phyloP scores from a whole-genome alignment of 64 coral and sea anemone genomes.

The Astreopora myriophthalma region DNA sequence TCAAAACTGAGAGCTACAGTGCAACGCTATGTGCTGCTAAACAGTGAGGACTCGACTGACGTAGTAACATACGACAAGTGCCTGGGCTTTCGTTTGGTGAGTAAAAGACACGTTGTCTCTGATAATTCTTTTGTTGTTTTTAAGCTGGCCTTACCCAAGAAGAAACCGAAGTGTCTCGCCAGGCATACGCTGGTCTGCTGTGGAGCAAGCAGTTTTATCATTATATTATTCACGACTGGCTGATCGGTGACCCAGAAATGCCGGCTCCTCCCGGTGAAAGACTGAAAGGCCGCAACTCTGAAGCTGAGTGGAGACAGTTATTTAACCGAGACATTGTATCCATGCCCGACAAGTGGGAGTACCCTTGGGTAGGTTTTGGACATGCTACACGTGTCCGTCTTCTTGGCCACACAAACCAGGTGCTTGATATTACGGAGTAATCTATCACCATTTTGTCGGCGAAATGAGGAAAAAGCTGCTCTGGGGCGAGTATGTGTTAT shows the following conservation, averaged over 20 bases:
- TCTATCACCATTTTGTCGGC: too few species aligned
- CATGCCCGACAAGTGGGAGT: slow-evolving; percentile 99
- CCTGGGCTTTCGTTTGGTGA: neutral
- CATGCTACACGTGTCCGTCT: neutral
- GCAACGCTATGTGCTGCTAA: neutral
- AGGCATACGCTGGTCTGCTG: slow-evolving; percentile 89
- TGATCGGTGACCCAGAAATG: slow-evolving; percentile 71
- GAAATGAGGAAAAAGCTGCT: too few species aligned
- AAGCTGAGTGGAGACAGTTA: slow-evolving; percentile 81
- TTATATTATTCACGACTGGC: slow-evolving; percentile 91
- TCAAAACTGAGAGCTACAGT: too few species aligned
- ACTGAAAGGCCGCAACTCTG: slow-evolving; percentile 68
- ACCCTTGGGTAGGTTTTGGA: slow-evolving; percentile 79
- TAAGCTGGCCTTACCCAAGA: slow-evolving; percentile 28
- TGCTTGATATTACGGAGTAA: too few species aligned
- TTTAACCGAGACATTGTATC: slow-evolving; percentile 86
- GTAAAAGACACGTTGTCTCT: neutral
- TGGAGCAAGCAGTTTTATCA: slow-evolving; percentile 99
- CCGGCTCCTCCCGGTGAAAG: slow-evolving; percentile 66
- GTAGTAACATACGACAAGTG: neutral
- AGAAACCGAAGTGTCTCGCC: slow-evolving; percentile 77
- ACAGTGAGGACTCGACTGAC: neutral
- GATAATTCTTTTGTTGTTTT: neutral
- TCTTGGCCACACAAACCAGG: neutral
- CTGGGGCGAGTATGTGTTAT: too few species aligned